phyloP scores from a whole-genome alignment of 1,140 invertebrate species.

The Caenorhabditis inopinata region DNA sequence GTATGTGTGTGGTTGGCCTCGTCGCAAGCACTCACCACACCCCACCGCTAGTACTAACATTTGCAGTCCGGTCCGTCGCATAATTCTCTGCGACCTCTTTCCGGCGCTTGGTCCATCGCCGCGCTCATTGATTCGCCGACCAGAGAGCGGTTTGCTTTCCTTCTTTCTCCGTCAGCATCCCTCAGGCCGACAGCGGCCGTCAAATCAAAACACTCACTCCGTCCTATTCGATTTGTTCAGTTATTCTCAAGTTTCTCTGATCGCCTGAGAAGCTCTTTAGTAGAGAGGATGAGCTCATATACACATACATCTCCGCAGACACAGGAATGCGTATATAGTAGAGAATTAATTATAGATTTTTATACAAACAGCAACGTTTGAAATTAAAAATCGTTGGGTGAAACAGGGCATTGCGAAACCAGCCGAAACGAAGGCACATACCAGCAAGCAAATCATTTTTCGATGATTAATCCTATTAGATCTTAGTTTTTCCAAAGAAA shows the following conservation, averaged over 20 bases:
- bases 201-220: slow-evolving; percentile 15
- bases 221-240: background rate
- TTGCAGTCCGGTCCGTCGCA: background rate
- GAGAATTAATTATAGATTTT: too few relatives aligned
- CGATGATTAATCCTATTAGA: too few relatives aligned
- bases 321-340: background rate
- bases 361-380: background rate
- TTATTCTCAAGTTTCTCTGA: background rate
- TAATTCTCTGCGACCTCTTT: background rate
- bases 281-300: background rate
- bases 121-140: background rate
- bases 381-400: too few relatives aligned
- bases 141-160: background rate
- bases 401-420: too few relatives aligned
- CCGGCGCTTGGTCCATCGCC: background rate
- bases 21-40: slow-evolving; percentile 24
- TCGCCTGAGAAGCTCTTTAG: background rate
- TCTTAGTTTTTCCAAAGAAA: too few relatives aligned
- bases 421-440: too few relatives aligned
- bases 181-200: background rate
- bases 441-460: too few relatives aligned
- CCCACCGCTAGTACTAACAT: slow-evolving; percentile 20
- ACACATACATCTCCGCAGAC: background rate
- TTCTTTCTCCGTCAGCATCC: background rate
- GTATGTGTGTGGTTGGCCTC: background rate